Conservation (phyloP, 2,797 vertebrate species). For the Falco biarmicus region DNA sequence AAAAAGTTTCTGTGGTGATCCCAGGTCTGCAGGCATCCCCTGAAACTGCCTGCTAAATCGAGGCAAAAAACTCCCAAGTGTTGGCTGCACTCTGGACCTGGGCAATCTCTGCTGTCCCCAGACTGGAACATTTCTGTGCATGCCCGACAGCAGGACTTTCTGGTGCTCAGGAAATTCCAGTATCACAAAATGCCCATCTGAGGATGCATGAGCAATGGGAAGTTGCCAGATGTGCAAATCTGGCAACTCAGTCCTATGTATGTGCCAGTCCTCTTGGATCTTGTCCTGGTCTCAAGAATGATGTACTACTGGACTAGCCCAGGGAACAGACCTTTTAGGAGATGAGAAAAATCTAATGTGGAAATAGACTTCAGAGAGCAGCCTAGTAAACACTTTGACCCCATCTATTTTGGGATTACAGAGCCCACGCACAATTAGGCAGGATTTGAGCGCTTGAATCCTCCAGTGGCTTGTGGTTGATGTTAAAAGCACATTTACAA, state of each 20-base stretch:
- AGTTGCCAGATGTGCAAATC: not conserved
- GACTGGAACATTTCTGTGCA: not conserved
- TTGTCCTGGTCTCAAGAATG: not conserved
- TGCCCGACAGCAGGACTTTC: not conserved
- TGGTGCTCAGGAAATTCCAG: not conserved
- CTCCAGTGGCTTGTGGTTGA: fast-evolving
- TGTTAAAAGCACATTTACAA: not conserved
- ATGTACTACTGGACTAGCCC: not conserved
- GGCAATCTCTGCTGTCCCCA: not conserved
- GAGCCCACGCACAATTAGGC: not conserved
- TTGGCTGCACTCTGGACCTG: not conserved
- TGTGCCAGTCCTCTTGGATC: not conserved
- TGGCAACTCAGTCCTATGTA: not conserved
- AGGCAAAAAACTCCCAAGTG: not conserved
- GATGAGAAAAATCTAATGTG: not conserved
- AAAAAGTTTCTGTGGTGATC: not conserved
- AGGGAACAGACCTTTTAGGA: not conserved
- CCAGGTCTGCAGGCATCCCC: not conserved
- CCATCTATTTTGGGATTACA: not conserved
- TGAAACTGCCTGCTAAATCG: not conserved
- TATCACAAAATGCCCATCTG: not conserved
- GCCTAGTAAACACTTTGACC: not conserved
- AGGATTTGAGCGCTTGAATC: not conserved
- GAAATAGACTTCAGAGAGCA: not conserved
- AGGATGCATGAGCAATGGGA: not conserved